These are phyloP conservation scores for Nibea coibor DNA, from an alignment of 2,113 vertebrate genomes.

Conservation along the genomic window DNA sequence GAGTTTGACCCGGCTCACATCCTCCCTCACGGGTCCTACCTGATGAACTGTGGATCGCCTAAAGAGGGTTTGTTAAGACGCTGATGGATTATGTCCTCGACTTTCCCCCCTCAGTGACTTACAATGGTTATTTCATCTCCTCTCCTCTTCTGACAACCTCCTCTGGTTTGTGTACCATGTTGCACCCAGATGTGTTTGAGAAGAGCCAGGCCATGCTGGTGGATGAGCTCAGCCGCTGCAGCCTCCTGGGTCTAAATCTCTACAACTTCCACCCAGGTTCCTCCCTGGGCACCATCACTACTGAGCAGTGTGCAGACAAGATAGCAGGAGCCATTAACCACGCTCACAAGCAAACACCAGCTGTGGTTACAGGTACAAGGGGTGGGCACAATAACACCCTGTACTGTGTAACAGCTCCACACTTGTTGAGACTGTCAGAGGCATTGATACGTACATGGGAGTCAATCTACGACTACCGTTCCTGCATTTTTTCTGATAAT, in stretches of 20 bases:
- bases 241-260: slow-evolving; percentile 79
- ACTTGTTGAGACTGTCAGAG: background rate
- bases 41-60: slow-evolving; percentile 88
- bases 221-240: slow-evolving; percentile 84
- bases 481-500: background rate
- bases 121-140: background rate
- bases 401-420: no score
- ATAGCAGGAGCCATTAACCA: slow-evolving; percentile 84
- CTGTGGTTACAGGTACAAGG: slow-evolving; percentile 81
- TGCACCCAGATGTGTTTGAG: slow-evolving; percentile 79
- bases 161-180: background rate
- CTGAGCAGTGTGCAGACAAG: slow-evolving; percentile 79
- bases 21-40: slow-evolving; percentile 86
- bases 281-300: slow-evolving; percentile 79
- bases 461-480: no score
- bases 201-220: slow-evolving; percentile 85
- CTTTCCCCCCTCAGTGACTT: background rate
- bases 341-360: slow-evolving; percentile 81
- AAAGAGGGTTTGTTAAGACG: slow-evolving; percentile 77
- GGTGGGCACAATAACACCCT: background rate
- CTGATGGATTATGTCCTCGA: background rate
- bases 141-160: background rate
- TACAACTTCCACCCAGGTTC: slow-evolving; percentile 87
- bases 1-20: slow-evolving; percentile 79
- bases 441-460: background rate